Evolutionary conservation across 1,140 invertebrate species (phyloP).

Genomic region (Pseudomyrmex pallidus): DNA sequence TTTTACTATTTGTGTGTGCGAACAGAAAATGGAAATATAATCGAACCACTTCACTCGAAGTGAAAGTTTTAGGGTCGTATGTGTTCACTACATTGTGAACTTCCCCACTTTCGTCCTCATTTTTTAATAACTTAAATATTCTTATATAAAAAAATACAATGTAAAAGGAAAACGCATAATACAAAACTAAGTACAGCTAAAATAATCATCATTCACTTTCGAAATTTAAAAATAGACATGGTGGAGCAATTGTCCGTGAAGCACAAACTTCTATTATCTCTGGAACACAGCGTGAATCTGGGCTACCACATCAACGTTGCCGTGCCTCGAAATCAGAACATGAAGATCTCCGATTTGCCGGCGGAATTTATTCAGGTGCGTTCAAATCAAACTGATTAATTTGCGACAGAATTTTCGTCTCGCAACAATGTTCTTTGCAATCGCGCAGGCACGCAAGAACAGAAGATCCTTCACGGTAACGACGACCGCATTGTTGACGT

Average conservation of each 20-base stretch:
- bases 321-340: slow-evolving; percentile 79
- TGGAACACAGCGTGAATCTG: slow-evolving; percentile 88
- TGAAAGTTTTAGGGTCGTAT: too few relatives aligned
- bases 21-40: too few relatives aligned
- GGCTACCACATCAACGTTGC: slow-evolving; percentile 92
- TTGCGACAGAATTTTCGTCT: neutral
- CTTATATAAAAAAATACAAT: too few relatives aligned
- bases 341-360: slow-evolving; percentile 87
- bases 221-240: slow-evolving; percentile 82
- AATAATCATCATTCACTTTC: too few relatives aligned
- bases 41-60: too few relatives aligned
- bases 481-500: slow-evolving; percentile 90
- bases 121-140: too few relatives aligned
- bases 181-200: too few relatives aligned
- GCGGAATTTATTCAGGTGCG: slow-evolving; percentile 87
- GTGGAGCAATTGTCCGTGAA: slow-evolving; percentile 88
- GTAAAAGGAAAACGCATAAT: too few relatives aligned
- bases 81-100: too few relatives aligned
- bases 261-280: slow-evolving; percentile 88
- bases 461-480: slow-evolving; percentile 90
- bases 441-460: slow-evolving; percentile 87
- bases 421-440: neutral
- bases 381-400: too few relatives aligned
- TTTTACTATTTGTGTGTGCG: too few relatives aligned
- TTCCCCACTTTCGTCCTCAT: too few relatives aligned